Conservation (phyloP, 2,797 vertebrate genomes). For the Acipenser ruthenus region DNA sequence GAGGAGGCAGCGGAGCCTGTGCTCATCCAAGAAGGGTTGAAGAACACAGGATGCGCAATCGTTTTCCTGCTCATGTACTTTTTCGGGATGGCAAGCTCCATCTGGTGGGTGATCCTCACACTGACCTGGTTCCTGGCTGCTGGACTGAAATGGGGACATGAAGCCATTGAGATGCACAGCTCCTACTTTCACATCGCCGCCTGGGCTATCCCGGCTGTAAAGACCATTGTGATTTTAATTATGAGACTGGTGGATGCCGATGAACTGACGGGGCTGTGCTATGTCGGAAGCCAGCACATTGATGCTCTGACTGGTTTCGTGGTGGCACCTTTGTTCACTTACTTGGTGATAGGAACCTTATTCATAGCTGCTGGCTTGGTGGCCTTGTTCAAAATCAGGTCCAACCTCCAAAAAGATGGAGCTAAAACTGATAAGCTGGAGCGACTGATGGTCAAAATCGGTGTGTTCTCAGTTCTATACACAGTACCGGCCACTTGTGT, state of each 20-base stretch:
- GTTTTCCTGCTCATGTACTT: slow-evolving; percentile 98
- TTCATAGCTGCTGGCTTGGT: slow-evolving; percentile 93
- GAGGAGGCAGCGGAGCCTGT: slow-evolving; percentile 87
- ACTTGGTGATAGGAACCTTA: slow-evolving; percentile 88
- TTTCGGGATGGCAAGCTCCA: slow-evolving; percentile 98
- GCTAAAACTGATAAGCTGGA: slow-evolving; percentile 97
- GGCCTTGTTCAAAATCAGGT: slow-evolving; percentile 95
- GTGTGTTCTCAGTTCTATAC: slow-evolving; percentile 93
- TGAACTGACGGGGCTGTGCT: slow-evolving; percentile 88
- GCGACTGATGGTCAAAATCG: slow-evolving; percentile 95
- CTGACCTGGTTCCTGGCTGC: slow-evolving; percentile 96
- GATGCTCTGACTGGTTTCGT: slow-evolving; percentile 93
- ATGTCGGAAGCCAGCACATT: slow-evolving; percentile 89
- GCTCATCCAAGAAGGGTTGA: slow-evolving; percentile 94
- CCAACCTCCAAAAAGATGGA: slow-evolving; percentile 95
- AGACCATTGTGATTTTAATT: slow-evolving; percentile 95
- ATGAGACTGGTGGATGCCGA: slow-evolving; percentile 95
- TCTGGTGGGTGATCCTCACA: slow-evolving; percentile 98
- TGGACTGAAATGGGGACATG: slow-evolving; percentile 94
- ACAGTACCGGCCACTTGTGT: slow-evolving; percentile 92
- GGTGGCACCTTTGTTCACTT: slow-evolving; percentile 89
- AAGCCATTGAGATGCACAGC: slow-evolving; percentile 98
- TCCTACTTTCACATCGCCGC: slow-evolving; percentile 97
- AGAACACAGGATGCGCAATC: slow-evolving; percentile 97
- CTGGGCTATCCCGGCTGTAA: slow-evolving; percentile 96